Evolutionary conservation across 2,113 vertebrate species (phyloP), one percentile per base, ranked within the genome.

Genomic region (Channa maculata): DNA sequence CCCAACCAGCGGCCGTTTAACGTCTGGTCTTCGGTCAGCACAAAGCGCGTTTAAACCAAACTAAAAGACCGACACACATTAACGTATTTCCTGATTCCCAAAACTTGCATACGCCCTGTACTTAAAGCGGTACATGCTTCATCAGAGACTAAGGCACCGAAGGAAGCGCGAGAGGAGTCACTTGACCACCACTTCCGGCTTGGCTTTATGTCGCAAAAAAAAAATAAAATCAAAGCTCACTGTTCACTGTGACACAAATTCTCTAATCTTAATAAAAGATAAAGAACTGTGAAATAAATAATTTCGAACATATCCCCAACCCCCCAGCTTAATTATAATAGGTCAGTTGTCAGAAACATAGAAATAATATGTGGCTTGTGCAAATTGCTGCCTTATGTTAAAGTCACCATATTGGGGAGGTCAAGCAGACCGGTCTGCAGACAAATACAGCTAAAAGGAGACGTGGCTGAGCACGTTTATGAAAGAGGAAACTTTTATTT

Each of bases 11-110:
- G 6, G 43, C 39, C 0, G 61, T 5, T 8, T 57, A 12, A 33
- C 24, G 41, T 41, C 10, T 45, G 1, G 12, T 8, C 24, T 54
- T 24, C 24, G 24, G 48, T 61, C 60, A 33, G 8, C 44, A 9
- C 1, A 1, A 2, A n/a, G 9, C 0, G 14, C 49, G 71, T 44
- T 75, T 37, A 67, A 14, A 51, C 33, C 8, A 4, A 38, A 50
- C 1, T 60, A 3, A 45, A 60, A 55, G 60, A 43, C 61, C 65
- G 7, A 48, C 33, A 3, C 15, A 63, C 57, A 12, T 6, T 8
- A 59, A 49, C 65, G 69, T 44, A 53, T 71, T 92, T 90, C 91
- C 88, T 78, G 72, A 65, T 82, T 86, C 54, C 34, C 55, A 2
- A 24, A 46, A 3, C 53, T 38, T 4, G 71, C 53, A 81, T 48